Percentiles rank a stretch among this genome's conserved stretches.
Conservation (phyloP, 2,113 vertebrate genomes). For the Apistogramma diplotaenia region DNA sequence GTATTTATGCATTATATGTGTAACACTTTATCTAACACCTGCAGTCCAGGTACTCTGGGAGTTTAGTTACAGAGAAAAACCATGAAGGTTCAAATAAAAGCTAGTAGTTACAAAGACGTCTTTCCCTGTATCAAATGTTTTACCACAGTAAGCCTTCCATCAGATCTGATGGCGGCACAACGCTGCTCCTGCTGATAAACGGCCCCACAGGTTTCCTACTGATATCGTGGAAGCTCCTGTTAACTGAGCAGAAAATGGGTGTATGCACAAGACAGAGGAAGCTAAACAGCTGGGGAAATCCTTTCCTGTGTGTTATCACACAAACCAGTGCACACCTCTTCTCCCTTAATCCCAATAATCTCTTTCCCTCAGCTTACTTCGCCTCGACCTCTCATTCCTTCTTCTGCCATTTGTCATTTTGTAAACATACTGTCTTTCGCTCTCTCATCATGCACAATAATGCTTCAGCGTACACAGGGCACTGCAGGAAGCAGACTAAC, state of each 20-base stretch:
- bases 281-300: neutral
- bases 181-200: slow-evolving; percentile 22
- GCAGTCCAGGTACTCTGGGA: neutral
- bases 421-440: neutral
- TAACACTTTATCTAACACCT: neutral
- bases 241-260: neutral
- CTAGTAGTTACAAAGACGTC: neutral
- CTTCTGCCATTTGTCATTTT: neutral
- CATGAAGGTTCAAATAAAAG: neutral
- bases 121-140: neutral
- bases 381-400: neutral
- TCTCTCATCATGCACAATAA: neutral
- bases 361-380: neutral
- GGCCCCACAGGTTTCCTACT: neutral
- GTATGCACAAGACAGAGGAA: neutral
- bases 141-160: neutral
- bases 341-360: neutral
- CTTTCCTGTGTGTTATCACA: neutral
- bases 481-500: neutral
- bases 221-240: neutral
- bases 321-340: neutral
- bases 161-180: neutral
- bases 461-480: neutral
- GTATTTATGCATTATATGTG: neutral
- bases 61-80: neutral